Evolutionary conservation across 2,888 invertebrate species (phyloP), one percentile per base, ranked within the genome.

Genomic region (Scrobipalpa atriplicella): DNA sequence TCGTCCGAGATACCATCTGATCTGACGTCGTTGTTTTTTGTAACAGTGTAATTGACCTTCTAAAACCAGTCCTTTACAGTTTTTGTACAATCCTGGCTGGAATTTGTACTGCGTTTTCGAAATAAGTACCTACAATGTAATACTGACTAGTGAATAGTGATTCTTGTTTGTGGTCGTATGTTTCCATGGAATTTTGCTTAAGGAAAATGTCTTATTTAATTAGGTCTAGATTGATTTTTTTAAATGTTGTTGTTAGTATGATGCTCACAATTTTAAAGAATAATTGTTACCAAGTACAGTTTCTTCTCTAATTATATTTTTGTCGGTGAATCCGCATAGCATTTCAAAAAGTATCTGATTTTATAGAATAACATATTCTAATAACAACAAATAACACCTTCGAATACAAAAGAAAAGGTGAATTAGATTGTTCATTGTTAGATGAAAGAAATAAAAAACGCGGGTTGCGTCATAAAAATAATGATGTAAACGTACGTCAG

Each of bases 401-500:
- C 54, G 11, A 56, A 19, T 56, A 21, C 54, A 6, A 56, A 13
- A 2, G 13, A 56, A 10, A 18, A 54, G 13, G 6, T 11, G 7
- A 54, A 19, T 19, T 19, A 19, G 13, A 56, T 56, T 13, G 54
- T 56, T 56, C 54, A 56, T 56, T 21, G 54, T 56, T 56, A 10
- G 54, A 56, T 10, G 21, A 21, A 52, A 52, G 54, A 13, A 56
- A 56, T 9, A 41, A 54, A 56, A 56, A 56, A 19, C 21, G 54
- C 21, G 1, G 13, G 41, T 61, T 61, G 29, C 61, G 19, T 61
- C 61, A 61, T 41, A 61, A 61, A 60, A 61, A 18, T 63, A 38
- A 63, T 52, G 52, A 38, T 52, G 63, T 52, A 63, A 63, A 63
- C 52, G 38, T n/a, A 43, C 62, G 43, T 52, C 52, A 62, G 29